Conservation (phyloP, 2,797 vertebrate species). For the Sciaenops ocellatus region DNA sequence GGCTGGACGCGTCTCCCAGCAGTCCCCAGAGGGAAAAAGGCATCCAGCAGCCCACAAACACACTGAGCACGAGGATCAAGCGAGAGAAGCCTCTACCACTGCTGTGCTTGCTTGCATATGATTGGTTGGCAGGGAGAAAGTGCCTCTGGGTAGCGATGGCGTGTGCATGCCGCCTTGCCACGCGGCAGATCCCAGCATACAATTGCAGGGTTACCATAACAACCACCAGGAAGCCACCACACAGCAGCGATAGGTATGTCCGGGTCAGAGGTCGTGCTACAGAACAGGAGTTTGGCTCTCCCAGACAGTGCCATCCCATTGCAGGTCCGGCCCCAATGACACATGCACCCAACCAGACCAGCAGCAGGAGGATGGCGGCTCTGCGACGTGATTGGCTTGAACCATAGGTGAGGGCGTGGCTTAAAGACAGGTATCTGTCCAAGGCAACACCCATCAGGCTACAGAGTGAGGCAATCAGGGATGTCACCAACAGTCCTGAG, state of each 20-base stretch:
- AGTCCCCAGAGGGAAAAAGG: slow-evolving; percentile 95
- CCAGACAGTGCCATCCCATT: slow-evolving; percentile 94
- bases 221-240: slow-evolving; percentile 89
- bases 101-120: slow-evolving; percentile 83
- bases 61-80: slow-evolving; percentile 89
- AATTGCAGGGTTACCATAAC: slow-evolving; percentile 92
- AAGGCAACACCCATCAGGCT: slow-evolving; percentile 94
- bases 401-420: slow-evolving; percentile 94
- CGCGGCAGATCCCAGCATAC: slow-evolving; percentile 92
- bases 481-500: slow-evolving; percentile 90
- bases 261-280: slow-evolving; percentile 90
- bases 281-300: slow-evolving; percentile 85
- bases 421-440: slow-evolving; percentile 94
- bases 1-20: slow-evolving; percentile 88
- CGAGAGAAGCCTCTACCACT: slow-evolving; percentile 91
- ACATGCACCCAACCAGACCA: slow-evolving; percentile 89
- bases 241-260: slow-evolving; percentile 91
- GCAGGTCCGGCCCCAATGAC: slow-evolving; percentile 89
- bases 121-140: slow-evolving; percentile 87
- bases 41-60: slow-evolving; percentile 95
- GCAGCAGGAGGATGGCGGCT: slow-evolving; percentile 88
- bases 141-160: slow-evolving; percentile 96
- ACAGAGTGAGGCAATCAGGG: slow-evolving; percentile 92
- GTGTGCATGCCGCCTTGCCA: slow-evolving; percentile 92
- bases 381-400: slow-evolving; percentile 89